Percentiles rank a stretch among this genome's conserved stretches.
These are phyloP conservation scores for Calidris pugnax DNA, from an alignment of 2,113 vertebrate genomes.

Conservation along the genomic window DNA sequence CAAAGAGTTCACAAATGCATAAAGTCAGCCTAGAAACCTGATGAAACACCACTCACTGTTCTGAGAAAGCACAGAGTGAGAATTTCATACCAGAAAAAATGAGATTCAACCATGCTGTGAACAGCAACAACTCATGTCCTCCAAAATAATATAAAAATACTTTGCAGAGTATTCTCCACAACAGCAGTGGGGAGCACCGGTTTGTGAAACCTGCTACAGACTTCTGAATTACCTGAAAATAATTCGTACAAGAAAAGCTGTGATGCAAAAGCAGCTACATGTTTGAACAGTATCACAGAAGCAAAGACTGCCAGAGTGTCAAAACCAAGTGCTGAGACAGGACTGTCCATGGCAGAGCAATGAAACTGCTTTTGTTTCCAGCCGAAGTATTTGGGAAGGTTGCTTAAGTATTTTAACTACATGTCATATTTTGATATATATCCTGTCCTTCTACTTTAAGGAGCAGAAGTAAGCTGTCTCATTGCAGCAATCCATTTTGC, in stretches of 20 bases:
- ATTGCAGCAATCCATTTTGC: fast-evolving
- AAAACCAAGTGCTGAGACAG: not conserved
- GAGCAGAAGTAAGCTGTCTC: not conserved
- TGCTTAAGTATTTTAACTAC: not conserved
- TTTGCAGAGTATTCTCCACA: not conserved
- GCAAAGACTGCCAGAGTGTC: not conserved
- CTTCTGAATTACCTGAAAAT: not conserved
- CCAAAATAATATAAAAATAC: not conserved
- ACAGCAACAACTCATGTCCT: not conserved
- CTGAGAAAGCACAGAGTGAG: not conserved
- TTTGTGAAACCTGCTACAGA: not conserved
- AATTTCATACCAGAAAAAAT: not conserved
- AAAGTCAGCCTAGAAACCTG: not conserved
- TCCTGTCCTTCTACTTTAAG: not conserved
- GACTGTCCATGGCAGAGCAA: not conserved
- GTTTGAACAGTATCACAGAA: not conserved
- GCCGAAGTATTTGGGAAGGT: not conserved
- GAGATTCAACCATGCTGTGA: not conserved
- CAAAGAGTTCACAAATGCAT: not conserved
- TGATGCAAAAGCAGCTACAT: not conserved
- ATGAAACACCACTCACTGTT: not conserved
- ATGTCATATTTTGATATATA: not conserved
- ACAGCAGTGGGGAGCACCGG: not conserved
- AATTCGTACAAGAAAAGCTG: not conserved
- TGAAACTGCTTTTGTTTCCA: not conserved